These are phyloP conservation scores for Orchestes rusci DNA, from an alignment of 2,888 invertebrate species.

Conservation along the genomic window DNA sequence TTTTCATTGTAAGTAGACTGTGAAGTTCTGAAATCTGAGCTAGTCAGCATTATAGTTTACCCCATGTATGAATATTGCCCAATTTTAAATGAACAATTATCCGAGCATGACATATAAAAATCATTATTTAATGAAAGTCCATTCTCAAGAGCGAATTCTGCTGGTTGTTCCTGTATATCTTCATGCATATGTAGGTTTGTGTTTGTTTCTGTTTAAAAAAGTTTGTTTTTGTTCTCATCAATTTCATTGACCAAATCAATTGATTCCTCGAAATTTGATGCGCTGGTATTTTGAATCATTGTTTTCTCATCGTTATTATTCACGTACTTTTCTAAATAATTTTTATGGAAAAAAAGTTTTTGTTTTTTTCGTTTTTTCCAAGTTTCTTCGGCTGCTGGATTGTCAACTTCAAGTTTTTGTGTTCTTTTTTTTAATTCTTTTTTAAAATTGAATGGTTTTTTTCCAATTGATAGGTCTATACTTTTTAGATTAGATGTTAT, in stretches of 20 bases:
- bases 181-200: neutral
- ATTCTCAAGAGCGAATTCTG: neutral
- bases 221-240: neutral
- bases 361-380: constrained; percentile 1
- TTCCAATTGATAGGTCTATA: neutral
- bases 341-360: neutral
- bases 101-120: neutral
- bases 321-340: neutral
- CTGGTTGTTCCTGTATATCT: neutral
- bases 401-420: neutral
- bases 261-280: neutral
- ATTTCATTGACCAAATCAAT: neutral
- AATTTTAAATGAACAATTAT: neutral
- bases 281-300: neutral
- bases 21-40: constrained; percentile 1
- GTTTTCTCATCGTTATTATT: neutral
- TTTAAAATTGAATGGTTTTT: neutral
- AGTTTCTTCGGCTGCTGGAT: constrained; percentile 1
- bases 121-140: neutral
- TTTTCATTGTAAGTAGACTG: neutral
- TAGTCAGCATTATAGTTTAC: neutral
- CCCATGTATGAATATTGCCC: neutral
- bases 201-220: neutral
- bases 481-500: neutral
- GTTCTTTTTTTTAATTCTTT: neutral